phyloP scores from a whole-genome alignment of 2,113 vertebrate genomes.

The Rhipidura dahli region DNA sequence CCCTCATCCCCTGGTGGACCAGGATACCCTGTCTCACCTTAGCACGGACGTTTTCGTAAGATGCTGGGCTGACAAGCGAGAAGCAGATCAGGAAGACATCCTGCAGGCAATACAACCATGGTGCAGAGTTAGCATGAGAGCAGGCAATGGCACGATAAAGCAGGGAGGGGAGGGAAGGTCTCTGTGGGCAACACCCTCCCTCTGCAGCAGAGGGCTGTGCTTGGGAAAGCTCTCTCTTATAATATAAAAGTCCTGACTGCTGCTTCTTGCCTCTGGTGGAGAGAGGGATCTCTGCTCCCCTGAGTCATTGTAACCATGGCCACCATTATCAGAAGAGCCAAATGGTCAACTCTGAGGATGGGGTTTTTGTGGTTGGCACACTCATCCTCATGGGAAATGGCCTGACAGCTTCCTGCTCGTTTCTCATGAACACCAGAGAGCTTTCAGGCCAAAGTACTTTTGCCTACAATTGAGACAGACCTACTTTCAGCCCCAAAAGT shows the following conservation, averaged over 20 bases:
- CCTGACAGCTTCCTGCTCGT: not conserved
- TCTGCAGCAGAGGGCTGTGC: not conserved
- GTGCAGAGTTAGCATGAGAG: not conserved
- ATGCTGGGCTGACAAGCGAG: constrained; percentile 82
- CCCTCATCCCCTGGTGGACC: not conserved
- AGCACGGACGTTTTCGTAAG: constrained; percentile 81
- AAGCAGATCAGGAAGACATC: constrained; percentile 86
- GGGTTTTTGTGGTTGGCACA: constrained; percentile 29
- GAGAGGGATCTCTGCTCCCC: not conserved
- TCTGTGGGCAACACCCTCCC: not conserved
- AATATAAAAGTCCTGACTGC: not conserved
- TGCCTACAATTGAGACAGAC: not conserved
- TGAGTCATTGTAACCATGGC: constrained; percentile 47
- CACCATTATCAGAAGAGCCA: constrained; percentile 22
- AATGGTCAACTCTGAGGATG: not conserved
- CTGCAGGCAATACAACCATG: constrained; percentile 45
- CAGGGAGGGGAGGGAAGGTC: not conserved
- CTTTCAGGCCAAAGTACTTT: not conserved
- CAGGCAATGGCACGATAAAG: not conserved
- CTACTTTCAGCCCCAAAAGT: not conserved
- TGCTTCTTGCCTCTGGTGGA: not conserved
- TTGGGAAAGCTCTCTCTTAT: not conserved
- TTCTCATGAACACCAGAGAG: not conserved
- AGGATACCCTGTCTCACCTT: constrained; percentile 70
- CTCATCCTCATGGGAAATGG: not conserved